Percentiles rank a stretch among this genome's conserved stretches.
phyloP scores from a whole-genome alignment of 2,888 invertebrate genomes.

The Monochamus alternatus region DNA sequence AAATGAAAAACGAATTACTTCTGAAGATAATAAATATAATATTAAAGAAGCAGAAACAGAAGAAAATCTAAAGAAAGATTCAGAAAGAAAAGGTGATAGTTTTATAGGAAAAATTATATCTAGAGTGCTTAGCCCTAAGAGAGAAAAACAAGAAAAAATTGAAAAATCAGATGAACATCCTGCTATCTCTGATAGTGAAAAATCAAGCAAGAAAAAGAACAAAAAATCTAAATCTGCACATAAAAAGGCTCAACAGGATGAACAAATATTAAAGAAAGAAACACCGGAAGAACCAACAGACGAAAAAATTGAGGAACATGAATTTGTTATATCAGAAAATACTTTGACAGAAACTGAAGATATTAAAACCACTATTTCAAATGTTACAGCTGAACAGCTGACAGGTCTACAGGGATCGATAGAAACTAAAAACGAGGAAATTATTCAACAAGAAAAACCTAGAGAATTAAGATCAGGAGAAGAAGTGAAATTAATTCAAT shows the following conservation, averaged over 20 bases:
- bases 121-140: slow-evolving; percentile 47
- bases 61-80: slow-evolving; percentile 8
- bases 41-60: background rate
- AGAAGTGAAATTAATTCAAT: slow-evolving; percentile 35
- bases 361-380: slow-evolving; percentile 4
- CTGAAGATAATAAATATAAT: background rate
- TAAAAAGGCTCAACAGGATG: slow-evolving; percentile 9
- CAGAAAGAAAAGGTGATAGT: slow-evolving; percentile 44
- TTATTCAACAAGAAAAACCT: slow-evolving; percentile 33
- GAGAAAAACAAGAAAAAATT: slow-evolving; percentile 15
- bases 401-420: background rate
- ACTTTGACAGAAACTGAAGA: slow-evolving; percentile 17
- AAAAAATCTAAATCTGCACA: slow-evolving; percentile 35
- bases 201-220: slow-evolving; percentile 45
- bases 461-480: slow-evolving; percentile 44
- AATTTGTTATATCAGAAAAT: slow-evolving; percentile 10
- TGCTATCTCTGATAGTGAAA: slow-evolving; percentile 9
- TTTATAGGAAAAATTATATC: slow-evolving; percentile 48
- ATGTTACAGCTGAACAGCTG: too few species aligned
- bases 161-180: background rate
- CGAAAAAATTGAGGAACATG: background rate
- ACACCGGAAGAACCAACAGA: background rate
- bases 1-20: slow-evolving; percentile 21
- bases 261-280: background rate
- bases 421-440: background rate